Evolutionary conservation across 2,113 vertebrate species (phyloP).

Genomic region (Sinocyclocheilus grahami): DNA sequence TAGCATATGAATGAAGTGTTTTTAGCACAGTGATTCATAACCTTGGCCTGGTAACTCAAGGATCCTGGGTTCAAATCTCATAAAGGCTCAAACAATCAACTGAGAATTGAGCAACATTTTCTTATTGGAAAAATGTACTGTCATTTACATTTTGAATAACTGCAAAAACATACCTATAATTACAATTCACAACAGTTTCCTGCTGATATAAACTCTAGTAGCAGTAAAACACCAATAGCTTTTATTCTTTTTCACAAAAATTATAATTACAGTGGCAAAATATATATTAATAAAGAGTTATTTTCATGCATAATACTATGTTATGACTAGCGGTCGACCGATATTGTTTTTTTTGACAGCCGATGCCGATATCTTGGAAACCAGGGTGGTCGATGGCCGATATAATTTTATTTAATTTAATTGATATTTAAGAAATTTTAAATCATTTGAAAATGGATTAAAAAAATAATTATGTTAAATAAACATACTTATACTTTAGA

Average conservation of each 20-base stretch:
- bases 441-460: too few species aligned
- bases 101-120: neutral
- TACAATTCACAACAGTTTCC: neutral
- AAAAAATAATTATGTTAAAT: too few species aligned
- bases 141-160: neutral
- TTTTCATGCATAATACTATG: neutral
- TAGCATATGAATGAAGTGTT: neutral
- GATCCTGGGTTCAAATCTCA: neutral
- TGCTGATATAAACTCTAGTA: neutral
- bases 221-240: neutral
- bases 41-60: neutral
- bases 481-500: too few species aligned
- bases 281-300: neutral
- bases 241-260: neutral
- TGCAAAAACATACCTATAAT: too few species aligned
- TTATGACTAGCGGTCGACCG: too few species aligned
- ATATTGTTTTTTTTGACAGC: too few species aligned
- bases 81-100: neutral
- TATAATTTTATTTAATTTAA: too few species aligned
- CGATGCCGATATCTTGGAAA: too few species aligned
- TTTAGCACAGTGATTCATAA: conserved; percentile 7
- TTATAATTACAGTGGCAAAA: neutral
- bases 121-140: neutral
- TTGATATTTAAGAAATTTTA: too few species aligned
- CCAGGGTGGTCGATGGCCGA: too few species aligned